Percentiles rank a stretch among this genome's conserved stretches.
phyloP scores from a whole-genome alignment of 2,888 invertebrate genomes.

The Drosophila affinis region DNA sequence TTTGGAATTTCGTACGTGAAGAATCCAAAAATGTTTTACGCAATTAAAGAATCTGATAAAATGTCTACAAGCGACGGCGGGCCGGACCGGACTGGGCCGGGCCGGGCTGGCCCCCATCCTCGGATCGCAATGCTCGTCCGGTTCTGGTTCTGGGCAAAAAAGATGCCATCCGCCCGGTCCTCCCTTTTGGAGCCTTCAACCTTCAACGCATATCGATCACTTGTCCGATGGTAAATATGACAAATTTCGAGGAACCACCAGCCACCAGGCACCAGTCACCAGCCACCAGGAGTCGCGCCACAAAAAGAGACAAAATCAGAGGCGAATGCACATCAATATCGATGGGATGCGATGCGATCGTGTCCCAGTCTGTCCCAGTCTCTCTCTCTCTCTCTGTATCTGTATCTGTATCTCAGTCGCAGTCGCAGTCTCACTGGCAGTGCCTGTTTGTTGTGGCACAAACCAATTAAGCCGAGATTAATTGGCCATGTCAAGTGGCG shows the following conservation, averaged over 20 bases:
- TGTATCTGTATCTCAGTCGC: constrained; percentile 24
- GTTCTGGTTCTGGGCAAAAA: background rate
- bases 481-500: constrained; percentile 81
- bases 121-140: constrained; percentile 14
- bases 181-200: constrained; percentile 29
- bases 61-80: constrained; percentile 72
- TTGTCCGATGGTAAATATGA: constrained; percentile 72
- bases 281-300: constrained; percentile 29
- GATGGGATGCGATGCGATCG: constrained; percentile 34
- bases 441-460: constrained; percentile 68
- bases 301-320: constrained; percentile 67
- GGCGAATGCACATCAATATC: constrained; percentile 74
- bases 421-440: constrained; percentile 12
- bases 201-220: constrained; percentile 68
- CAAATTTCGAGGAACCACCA: constrained; percentile 60
- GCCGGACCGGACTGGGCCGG: constrained; percentile 43
- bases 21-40: constrained; percentile 80
- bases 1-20: constrained; percentile 79
- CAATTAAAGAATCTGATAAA: constrained; percentile 80
- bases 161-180: constrained; percentile 12
- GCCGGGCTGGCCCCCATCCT: constrained; percentile 54
- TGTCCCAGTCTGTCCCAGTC: constrained; percentile 13
- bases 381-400: constrained; percentile 45
- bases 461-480: constrained; percentile 81
- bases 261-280: background rate